phyloP scores from a whole-genome alignment of 1,140 invertebrate species.

The Adelges cooleyi region DNA sequence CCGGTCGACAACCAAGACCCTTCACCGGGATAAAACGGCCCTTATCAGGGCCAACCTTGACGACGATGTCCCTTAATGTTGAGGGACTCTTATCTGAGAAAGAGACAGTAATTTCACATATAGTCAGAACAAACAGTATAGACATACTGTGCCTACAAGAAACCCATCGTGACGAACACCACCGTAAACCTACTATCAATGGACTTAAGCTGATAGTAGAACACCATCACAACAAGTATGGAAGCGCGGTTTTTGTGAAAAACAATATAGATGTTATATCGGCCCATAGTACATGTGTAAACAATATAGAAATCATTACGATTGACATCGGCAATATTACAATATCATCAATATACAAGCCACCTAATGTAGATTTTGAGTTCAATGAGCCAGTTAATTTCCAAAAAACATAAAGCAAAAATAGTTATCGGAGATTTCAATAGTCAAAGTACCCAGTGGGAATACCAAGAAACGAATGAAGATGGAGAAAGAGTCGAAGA shows the following conservation, averaged over 20 bases:
- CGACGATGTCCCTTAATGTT: conserved; percentile 22
- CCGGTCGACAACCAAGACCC: neutral
- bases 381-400: conserved; percentile 21
- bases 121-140: neutral
- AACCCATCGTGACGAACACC: conserved; percentile 4
- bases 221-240: conserved; percentile 18
- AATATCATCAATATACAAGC: conserved; percentile 21
- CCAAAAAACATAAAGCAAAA: neutral
- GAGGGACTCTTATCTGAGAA: conserved; percentile 19
- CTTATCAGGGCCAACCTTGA: conserved; percentile 15
- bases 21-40: neutral
- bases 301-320: conserved; percentile 26
- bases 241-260: conserved; percentile 20
- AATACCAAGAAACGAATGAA: conserved; percentile 11
- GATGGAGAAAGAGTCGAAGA: conserved; percentile 23
- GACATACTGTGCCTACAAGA: conserved; percentile 15
- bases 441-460: conserved; percentile 8
- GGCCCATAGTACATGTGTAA: neutral
- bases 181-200: conserved; percentile 16
- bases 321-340: conserved; percentile 1
- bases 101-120: conserved; percentile 5
- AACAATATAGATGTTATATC: conserved; percentile 3
- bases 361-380: conserved; percentile 13
- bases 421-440: conserved; percentile 12
- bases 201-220: conserved; percentile 2